These are phyloP conservation scores for Teleogryllus occipitalis DNA, from an alignment of 1,140 invertebrate genomes.

Conservation along the genomic window DNA sequence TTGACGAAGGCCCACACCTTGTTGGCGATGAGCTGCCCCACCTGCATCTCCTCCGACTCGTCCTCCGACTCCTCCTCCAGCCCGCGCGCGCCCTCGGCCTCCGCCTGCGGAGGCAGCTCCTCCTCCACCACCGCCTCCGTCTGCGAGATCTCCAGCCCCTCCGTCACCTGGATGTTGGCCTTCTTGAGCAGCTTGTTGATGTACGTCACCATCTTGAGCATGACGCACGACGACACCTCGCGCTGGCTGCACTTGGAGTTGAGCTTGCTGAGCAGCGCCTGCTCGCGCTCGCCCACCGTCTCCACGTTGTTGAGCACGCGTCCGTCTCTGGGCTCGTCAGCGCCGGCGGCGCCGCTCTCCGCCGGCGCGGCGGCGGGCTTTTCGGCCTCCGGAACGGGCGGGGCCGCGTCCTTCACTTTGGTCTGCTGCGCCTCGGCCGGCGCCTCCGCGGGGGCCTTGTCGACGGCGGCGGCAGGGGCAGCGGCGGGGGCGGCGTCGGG, in stretches of 20 bases:
- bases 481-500: too few species aligned
- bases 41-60: neutral
- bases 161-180: conserved; percentile 60
- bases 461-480: too few species aligned
- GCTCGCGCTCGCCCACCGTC: conserved; percentile 39
- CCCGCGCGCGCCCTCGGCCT: conserved; percentile 65
- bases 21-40: conserved; percentile 13
- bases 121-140: neutral
- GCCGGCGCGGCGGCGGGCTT: too few species aligned
- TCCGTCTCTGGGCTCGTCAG: too few species aligned
- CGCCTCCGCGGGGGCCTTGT: neutral
- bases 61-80: conserved; percentile 38
- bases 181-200: conserved; percentile 73
- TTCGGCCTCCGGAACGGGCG: too few species aligned
- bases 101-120: conserved; percentile 29
- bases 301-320: too few species aligned
- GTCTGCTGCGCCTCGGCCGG: neutral
- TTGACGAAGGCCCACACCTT: conserved; percentile 57
- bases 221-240: conserved; percentile 67
- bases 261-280: conserved; percentile 59
- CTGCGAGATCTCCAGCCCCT: conserved; percentile 66
- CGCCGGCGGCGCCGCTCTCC: too few species aligned
- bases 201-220: conserved; percentile 68
- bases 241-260: conserved; percentile 64
- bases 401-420: neutral